phyloP scores from a whole-genome alignment of 2,888 invertebrate genomes.

The Melipona beecheii region DNA sequence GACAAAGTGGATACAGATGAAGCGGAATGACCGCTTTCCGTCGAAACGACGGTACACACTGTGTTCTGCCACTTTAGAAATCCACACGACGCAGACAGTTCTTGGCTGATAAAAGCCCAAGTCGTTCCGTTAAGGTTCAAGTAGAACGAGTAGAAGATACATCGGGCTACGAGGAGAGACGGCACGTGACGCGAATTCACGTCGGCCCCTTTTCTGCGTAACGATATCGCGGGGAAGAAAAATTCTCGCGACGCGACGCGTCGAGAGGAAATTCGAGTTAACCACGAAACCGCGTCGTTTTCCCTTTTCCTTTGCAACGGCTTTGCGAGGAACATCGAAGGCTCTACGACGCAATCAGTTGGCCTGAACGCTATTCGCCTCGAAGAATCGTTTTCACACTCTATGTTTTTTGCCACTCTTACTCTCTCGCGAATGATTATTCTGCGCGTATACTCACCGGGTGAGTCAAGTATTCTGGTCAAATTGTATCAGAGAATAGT shows the following conservation, averaged over 20 bases:
- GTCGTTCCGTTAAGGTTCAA: slow-evolving; percentile 38
- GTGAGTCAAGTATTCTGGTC: no score
- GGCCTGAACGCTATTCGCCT: slow-evolving; percentile 49
- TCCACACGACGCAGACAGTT: slow-evolving; percentile 32
- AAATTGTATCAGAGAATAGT: no score
- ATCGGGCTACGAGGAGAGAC: slow-evolving; percentile 13
- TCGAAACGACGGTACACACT: no score
- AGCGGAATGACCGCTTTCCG: neutral
- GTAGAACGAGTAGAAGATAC: slow-evolving; percentile 23
- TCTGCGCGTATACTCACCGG: no score
- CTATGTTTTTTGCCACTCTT: neutral
- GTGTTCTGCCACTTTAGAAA: neutral
- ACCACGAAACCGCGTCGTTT: slow-evolving; percentile 21
- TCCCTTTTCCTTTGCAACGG: neutral
- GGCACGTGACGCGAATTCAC: slow-evolving; percentile 44
- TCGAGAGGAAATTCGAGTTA: slow-evolving; percentile 25
- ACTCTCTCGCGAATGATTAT: no score
- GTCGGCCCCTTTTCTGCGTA: slow-evolving; percentile 16
- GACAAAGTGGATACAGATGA: neutral
- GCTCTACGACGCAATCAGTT: slow-evolving; percentile 46
- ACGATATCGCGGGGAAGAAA: slow-evolving; percentile 40
- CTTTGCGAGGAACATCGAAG: slow-evolving; percentile 51
- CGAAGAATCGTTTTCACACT: neutral
- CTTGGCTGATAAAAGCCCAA: slow-evolving; percentile 29
- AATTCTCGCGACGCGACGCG: slow-evolving; percentile 37